phyloP scores from a whole-genome alignment of 2,113 vertebrate genomes.

The Leptocoma aspasia region DNA sequence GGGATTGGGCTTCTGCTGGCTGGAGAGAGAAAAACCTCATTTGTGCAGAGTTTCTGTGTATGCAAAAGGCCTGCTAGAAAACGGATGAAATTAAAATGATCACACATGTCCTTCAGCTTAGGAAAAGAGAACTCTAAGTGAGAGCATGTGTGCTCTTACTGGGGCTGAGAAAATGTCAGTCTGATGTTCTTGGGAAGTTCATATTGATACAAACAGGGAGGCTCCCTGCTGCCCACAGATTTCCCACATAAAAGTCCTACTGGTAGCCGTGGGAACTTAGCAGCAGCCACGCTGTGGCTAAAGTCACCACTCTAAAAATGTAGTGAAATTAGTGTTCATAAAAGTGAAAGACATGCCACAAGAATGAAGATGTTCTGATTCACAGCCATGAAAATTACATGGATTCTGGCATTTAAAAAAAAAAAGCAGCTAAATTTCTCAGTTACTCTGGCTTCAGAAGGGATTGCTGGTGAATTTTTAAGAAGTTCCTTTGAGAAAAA shows the following conservation, averaged over 20 bases:
- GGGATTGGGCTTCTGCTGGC: neutral
- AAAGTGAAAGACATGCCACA: conserved; percentile 60
- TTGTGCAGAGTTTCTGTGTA: neutral
- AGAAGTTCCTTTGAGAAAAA: neutral
- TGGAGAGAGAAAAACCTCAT: neutral
- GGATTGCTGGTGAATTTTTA: neutral
- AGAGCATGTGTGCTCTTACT: conserved; percentile 58
- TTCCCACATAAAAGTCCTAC: conserved; percentile 70
- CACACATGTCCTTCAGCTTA: conserved; percentile 44
- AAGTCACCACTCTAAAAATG: conserved; percentile 50
- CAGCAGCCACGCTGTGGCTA: conserved; percentile 60
- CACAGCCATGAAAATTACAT: conserved; percentile 41
- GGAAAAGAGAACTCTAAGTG: conserved; percentile 45
- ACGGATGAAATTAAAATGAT: conserved; percentile 14
- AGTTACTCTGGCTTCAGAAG: neutral
- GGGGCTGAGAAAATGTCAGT: conserved; percentile 56
- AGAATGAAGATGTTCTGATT: conserved; percentile 58
- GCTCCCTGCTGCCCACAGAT: conserved; percentile 67
- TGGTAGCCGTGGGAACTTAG: conserved; percentile 64
- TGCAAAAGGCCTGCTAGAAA: neutral
- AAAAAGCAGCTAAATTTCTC: neutral
- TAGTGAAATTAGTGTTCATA: conserved; percentile 59
- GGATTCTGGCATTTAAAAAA: neutral
- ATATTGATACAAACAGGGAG: conserved; percentile 67
- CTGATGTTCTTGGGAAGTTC: conserved; percentile 62